These are phyloP conservation scores for Whitmania pigra DNA, from an alignment of 1,140 invertebrate genomes.

Conservation along the genomic window DNA sequence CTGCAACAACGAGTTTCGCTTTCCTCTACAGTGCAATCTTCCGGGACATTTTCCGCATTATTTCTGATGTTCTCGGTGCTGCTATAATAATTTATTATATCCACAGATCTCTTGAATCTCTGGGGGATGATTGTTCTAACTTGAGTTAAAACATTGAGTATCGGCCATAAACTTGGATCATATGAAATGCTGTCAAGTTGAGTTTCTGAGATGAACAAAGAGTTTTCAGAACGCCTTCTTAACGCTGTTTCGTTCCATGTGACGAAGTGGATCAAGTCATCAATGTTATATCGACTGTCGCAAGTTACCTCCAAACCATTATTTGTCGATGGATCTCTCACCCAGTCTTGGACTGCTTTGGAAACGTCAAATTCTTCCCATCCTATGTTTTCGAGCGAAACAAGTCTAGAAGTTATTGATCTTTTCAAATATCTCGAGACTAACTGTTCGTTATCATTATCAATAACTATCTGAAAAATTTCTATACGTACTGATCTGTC, in stretches of 20 bases:
- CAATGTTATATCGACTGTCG: slow-evolving; percentile 19
- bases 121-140: slow-evolving; percentile 5
- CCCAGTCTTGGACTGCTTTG: slow-evolving; percentile 23
- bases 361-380: slow-evolving; percentile 26
- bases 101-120: slow-evolving; percentile 6
- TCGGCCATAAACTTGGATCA: not conserved
- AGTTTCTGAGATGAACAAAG: not conserved
- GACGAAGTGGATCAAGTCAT: slow-evolving; percentile 16
- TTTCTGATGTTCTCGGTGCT: not conserved
- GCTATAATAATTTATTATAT: too few relatives aligned
- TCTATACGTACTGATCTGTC: slow-evolving; percentile 19
- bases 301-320: slow-evolving; percentile 23
- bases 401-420: slow-evolving; percentile 19
- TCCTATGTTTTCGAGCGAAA: slow-evolving; percentile 18
- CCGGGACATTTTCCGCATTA: too few relatives aligned
- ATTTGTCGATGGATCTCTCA: slow-evolving; percentile 24
- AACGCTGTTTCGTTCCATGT: not conserved
- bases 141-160: slow-evolving; percentile 19
- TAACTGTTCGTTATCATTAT: not conserved
- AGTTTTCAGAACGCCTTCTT: not conserved
- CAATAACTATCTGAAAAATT: slow-evolving; percentile 22
- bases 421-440: not conserved
- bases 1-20: slow-evolving; percentile 33
- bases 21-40: slow-evolving; percentile 26
- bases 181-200: not conserved